Evolutionary conservation across 2,888 invertebrate genomes (phyloP).

Genomic region (Synanthedon tipuliformis): DNA sequence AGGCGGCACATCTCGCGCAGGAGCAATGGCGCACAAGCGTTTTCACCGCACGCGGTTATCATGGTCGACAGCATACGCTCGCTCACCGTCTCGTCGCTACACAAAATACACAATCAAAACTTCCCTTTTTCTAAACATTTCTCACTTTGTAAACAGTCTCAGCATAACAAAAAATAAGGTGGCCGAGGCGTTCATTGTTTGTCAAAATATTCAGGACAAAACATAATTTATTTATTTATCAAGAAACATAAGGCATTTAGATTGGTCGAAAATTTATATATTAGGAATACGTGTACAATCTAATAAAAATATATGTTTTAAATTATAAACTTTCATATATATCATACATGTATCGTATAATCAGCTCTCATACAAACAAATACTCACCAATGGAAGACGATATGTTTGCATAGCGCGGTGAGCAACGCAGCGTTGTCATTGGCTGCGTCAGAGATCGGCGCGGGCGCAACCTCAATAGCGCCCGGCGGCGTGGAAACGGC

Average conservation of each 20-base stretch:
- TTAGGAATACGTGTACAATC: too few relatives aligned
- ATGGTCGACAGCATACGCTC: constrained; percentile 47
- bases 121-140: too few relatives aligned
- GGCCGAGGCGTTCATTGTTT: too few relatives aligned
- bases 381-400: constrained; percentile 41
- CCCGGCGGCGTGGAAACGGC: constrained; percentile 12
- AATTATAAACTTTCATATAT: too few relatives aligned
- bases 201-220: not conserved
- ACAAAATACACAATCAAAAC: not conserved
- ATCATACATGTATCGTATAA: not conserved
- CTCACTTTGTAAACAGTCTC: too few relatives aligned
- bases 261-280: too few relatives aligned
- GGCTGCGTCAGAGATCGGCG: constrained; percentile 26
- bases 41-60: constrained; percentile 52
- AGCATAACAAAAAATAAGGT: too few relatives aligned
- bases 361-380: not conserved
- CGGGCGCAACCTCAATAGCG: constrained; percentile 14
- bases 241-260: not conserved
- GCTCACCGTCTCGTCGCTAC: constrained; percentile 41
- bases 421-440: constrained; percentile 52
- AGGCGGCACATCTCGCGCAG: constrained; percentile 67
- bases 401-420: constrained; percentile 53
- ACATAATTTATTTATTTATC: not conserved
- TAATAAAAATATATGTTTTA: too few relatives aligned
- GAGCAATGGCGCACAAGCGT: constrained; percentile 48